Base-by-base conservation (phyloP, 2,888 invertebrate genomes). In the Tillus elongatus region DNA sequence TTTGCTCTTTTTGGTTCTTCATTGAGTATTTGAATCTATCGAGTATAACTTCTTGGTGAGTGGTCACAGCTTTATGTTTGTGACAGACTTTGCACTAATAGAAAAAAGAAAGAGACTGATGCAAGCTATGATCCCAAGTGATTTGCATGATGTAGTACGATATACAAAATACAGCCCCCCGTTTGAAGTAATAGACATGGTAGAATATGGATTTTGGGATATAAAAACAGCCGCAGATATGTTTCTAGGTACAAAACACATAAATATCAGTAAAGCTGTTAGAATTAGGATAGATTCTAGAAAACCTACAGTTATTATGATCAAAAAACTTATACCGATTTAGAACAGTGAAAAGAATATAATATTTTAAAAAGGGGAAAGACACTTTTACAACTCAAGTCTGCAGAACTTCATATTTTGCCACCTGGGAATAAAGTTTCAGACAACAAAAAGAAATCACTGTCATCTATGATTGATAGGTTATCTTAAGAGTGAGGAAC, bases 291-390 rank as follows among this genome's bases (percentile, higher is more conserved):
- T 19, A n/a, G 24, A 19, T 19, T 19, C 6, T 19, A 19, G 24
- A 19, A 19, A n/a, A 19, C 24, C 24, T n/a, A 19, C 24, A n/a
- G 24, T 19, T 19, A 6, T 19, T n/a, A 8, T 19, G 24, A 19
- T 19, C 24, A 19, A 19, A 19, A 19, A 19, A 19, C 24, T 8
- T 19, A 8, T 19, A 8, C 24, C n/a, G 24, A 19, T 19, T 19
- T 19, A n/a, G 32, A 35, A 28, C 15, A 4, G 3, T 36, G 10
- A 15, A 2, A 16, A 33, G 11, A 12, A 28, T 16, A 10, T 13
- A 9, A 12, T 37, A 24, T 27, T 35, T 31, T 11, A 13, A 15
- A 29, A 35, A 6, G 10, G 11, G 34, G 14, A 26, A 26, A 26
- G 27, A 19, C 6, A 35, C n/a, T n/a, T n/a, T n/a, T n/a, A n/a